These are phyloP conservation scores for Tichodroma muraria DNA, from an alignment of 2,113 vertebrate genomes.

Conservation along the genomic window DNA sequence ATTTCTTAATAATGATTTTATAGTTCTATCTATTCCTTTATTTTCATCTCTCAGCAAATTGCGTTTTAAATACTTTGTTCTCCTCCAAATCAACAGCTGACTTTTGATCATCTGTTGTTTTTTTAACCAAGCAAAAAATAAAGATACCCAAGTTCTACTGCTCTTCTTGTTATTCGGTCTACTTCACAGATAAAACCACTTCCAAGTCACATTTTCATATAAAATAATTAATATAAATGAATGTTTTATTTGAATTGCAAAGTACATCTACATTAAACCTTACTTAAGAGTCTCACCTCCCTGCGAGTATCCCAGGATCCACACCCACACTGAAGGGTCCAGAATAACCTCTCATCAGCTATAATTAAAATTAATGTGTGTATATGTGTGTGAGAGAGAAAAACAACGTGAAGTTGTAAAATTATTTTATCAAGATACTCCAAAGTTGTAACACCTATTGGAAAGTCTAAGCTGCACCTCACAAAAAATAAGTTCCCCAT, in stretches of 20 bases:
- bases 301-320: neutral
- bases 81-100: neutral
- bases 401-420: neutral
- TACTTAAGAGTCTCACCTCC: neutral
- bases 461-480: neutral
- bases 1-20: neutral
- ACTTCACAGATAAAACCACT: neutral
- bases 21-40: neutral
- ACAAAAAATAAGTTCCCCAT: neutral
- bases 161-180: neutral
- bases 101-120: neutral
- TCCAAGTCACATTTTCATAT: neutral
- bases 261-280: neutral
- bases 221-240: neutral
- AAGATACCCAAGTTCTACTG: neutral
- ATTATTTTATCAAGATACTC: neutral
- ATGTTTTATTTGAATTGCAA: neutral
- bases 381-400: neutral
- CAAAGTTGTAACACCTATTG: neutral
- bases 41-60: neutral
- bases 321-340: neutral
- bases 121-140: neutral
- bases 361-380: neutral
- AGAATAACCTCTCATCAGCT: neutral
- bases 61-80: neutral